Conservation (phyloP, 2,888 invertebrate species). For the Drosophila kanekoi region DNA sequence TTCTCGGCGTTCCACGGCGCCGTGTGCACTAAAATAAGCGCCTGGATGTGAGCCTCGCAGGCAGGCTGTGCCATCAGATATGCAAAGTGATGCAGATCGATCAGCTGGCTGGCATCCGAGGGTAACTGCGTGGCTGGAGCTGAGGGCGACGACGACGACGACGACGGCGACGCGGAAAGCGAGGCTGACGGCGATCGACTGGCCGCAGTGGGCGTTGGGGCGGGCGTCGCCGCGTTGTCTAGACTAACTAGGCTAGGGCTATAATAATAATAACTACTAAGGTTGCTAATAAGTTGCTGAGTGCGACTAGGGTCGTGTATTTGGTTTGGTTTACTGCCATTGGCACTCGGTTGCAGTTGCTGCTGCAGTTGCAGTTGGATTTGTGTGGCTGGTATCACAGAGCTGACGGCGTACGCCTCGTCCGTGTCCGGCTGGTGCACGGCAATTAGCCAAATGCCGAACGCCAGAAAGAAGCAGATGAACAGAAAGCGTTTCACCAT, state of each 20-base stretch:
- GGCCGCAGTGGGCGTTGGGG: slow-evolving; percentile 33
- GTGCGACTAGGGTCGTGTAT: slow-evolving; percentile 72
- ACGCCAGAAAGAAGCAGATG: slow-evolving; percentile 82
- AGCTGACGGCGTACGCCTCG: slow-evolving; percentile 47
- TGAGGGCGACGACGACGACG: neutral
- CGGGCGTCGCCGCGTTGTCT: slow-evolving; percentile 44
- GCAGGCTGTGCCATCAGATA: slow-evolving; percentile 87
- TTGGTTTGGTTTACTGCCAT: slow-evolving; percentile 72
- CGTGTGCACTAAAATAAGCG: slow-evolving; percentile 89
- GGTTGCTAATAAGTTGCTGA: slow-evolving; percentile 52
- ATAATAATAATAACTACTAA: slow-evolving; percentile 57
- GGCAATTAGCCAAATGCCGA: slow-evolving; percentile 81
- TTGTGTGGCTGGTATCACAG: slow-evolving; percentile 27
- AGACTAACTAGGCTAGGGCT: slow-evolving; percentile 58
- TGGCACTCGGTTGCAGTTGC: slow-evolving; percentile 56
- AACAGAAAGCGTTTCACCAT: slow-evolving; percentile 84
- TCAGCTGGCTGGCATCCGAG: slow-evolving; percentile 82
- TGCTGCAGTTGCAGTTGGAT: slow-evolving; percentile 19
- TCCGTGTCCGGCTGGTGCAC: slow-evolving; percentile 78
- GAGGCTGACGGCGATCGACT: neutral
- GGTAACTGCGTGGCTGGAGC: neutral
- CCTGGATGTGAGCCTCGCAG: slow-evolving; percentile 86
- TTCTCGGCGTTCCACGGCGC: slow-evolving; percentile 89
- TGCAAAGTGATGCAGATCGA: slow-evolving; percentile 88
- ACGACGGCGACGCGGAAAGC: neutral